These are phyloP conservation scores for Bradynema listronoti DNA, from an alignment of 1,140 invertebrate genomes.

Conservation along the genomic window DNA sequence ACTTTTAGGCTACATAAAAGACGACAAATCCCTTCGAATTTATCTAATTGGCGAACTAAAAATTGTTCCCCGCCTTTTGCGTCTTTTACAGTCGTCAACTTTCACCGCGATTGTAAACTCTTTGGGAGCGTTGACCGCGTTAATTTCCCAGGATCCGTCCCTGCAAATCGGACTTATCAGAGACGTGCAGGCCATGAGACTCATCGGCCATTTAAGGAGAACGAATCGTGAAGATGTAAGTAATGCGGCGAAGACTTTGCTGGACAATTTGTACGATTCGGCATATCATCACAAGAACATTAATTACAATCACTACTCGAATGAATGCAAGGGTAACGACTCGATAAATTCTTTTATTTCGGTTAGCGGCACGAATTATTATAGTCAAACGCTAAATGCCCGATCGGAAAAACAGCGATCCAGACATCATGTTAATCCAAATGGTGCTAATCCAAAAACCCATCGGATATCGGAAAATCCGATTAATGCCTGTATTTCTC, in stretches of 20 bases:
- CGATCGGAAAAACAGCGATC: neutral
- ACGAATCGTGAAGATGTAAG: slow-evolving; percentile 35
- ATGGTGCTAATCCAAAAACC: too few species aligned
- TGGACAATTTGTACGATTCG: slow-evolving; percentile 31
- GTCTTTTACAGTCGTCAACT: slow-evolving; percentile 29
- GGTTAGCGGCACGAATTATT: neutral
- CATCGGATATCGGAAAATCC: too few species aligned
- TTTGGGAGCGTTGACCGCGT: slow-evolving; percentile 23
- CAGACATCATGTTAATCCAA: too few species aligned
- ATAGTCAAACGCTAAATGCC: neutral
- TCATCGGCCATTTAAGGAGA: slow-evolving; percentile 29
- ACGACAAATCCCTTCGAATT: slow-evolving; percentile 14
- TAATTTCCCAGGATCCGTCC: slow-evolving; percentile 15
- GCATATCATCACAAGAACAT: slow-evolving; percentile 9
- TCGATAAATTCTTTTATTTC: neutral
- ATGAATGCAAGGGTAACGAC: neutral
- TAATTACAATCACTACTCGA: neutral
- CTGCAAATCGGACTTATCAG: slow-evolving; percentile 20
- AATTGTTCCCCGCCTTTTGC: slow-evolving; percentile 24
- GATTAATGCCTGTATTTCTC: too few species aligned
- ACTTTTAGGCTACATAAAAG: slow-evolving; percentile 26
- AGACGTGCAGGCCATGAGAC: slow-evolving; percentile 17
- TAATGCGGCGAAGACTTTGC: slow-evolving; percentile 22
- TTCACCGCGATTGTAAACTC: slow-evolving; percentile 36
- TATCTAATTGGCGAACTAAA: slow-evolving; percentile 30